These are phyloP conservation scores for Euwallacea fornicatus DNA, from an alignment of 1,140 invertebrate genomes.

Conservation along the genomic window DNA sequence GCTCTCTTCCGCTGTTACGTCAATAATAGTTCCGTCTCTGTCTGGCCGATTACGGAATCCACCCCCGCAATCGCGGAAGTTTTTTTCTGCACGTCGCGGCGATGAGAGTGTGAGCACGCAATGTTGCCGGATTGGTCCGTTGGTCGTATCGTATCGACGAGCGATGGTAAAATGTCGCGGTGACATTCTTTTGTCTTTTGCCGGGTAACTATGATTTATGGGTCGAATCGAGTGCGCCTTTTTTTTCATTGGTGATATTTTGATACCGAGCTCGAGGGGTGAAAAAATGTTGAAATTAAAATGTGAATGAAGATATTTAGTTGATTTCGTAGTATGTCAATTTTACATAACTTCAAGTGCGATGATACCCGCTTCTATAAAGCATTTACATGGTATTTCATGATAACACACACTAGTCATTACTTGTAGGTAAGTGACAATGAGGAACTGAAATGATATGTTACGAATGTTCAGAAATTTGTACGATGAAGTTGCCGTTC, in stretches of 20 bases:
- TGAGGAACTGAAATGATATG: no score
- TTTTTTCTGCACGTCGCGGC: conserved; percentile 32
- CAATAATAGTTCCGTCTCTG: conserved; percentile 37
- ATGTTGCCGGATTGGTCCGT: conserved; percentile 19
- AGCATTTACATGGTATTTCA: no score
- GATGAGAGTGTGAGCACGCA: conserved; percentile 6
- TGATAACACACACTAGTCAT: no score
- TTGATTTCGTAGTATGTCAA: no score
- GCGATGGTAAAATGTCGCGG: conserved; percentile 29
- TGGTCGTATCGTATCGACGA: conserved; percentile 11
- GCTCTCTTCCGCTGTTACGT: conserved; percentile 37
- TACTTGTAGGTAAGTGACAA: no score
- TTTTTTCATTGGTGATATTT: neutral
- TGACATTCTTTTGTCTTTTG: conserved; percentile 33
- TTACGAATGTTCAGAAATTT: no score
- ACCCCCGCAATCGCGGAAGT: conserved; percentile 36
- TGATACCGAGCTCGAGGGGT: neutral
- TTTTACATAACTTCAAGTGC: no score
- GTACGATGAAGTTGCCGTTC: no score
- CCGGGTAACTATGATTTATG: conserved; percentile 24
- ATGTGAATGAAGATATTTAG: no score
- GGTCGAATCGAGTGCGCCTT: neutral
- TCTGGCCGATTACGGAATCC: conserved; percentile 29
- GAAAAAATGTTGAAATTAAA: no score
- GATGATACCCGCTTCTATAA: no score